Conservation (phyloP, 1,140 invertebrate species). For the Procambarus virginalis region DNA sequence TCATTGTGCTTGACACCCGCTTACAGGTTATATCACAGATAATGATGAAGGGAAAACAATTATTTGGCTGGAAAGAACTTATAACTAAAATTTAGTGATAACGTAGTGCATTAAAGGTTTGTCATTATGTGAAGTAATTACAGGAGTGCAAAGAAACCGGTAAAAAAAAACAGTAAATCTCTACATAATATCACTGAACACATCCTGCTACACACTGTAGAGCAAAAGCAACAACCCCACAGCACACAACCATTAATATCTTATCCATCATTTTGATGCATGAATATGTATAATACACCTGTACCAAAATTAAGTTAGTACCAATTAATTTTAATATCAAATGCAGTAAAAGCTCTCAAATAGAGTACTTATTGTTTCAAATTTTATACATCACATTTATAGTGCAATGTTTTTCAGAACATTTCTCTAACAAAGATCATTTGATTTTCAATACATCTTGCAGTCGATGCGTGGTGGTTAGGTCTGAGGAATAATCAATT, state of each 20-base stretch:
- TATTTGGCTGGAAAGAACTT: background rate
- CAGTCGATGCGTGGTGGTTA: too few species aligned
- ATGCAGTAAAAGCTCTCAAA: too few species aligned
- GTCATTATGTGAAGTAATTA: background rate
- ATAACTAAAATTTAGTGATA: background rate
- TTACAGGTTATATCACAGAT: background rate
- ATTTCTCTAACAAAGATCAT: too few species aligned
- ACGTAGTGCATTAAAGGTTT: background rate
- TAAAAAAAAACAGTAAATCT: too few species aligned
- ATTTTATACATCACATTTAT: too few species aligned
- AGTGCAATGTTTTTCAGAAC: too few species aligned
- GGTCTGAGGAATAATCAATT: too few species aligned
- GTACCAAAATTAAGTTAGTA: background rate
- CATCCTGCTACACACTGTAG: background rate
- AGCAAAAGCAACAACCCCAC: too few species aligned
- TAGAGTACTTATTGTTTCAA: too few species aligned
- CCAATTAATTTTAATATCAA: too few species aligned
- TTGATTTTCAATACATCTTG: too few species aligned
- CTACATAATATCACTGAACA: background rate
- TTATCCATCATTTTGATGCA: background rate
- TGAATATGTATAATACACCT: background rate
- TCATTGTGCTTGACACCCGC: too few species aligned
- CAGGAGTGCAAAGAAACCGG: background rate
- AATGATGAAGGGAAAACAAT: background rate
- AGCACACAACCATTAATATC: background rate